Conservation (phyloP, 92 coral and sea anemone genomes). For the Bergia puertoricense region DNA sequence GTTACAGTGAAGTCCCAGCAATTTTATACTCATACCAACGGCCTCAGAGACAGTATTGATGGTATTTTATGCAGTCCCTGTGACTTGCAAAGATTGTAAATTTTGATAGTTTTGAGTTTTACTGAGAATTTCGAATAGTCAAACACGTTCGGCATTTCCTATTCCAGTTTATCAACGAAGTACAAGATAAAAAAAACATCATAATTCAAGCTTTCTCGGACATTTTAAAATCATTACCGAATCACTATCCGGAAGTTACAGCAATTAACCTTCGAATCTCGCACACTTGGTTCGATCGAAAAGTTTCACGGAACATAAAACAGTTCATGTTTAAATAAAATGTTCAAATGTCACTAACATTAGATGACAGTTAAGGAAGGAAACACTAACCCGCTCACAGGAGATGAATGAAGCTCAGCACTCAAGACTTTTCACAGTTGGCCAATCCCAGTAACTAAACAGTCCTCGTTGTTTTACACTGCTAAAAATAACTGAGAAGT, state of each 20-base stretch:
- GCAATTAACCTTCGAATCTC: background rate
- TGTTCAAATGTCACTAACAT: background rate
- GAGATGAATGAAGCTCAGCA: background rate
- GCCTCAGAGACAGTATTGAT: no score
- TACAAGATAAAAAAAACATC: background rate
- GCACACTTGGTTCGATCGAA: background rate
- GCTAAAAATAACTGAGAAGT: constrained; percentile 12
- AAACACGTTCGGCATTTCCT: constrained; percentile 30
- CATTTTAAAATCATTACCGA: background rate
- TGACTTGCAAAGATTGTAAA: no score
- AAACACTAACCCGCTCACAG: background rate
- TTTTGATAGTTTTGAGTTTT: background rate
- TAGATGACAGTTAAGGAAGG: background rate
- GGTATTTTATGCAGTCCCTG: no score
- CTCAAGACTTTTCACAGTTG: background rate
- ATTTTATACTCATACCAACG: no score
- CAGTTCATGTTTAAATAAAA: background rate
- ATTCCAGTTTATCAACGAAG: background rate
- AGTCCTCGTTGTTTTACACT: background rate
- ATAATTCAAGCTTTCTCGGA: background rate
- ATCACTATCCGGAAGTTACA: constrained; percentile 11
- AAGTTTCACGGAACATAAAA: background rate
- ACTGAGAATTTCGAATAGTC: background rate
- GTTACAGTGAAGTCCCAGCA: no score
- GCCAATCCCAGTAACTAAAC: background rate